Evolutionary conservation across 2,113 vertebrate species (phyloP).

Genomic region (Eonycteris spelaea): DNA sequence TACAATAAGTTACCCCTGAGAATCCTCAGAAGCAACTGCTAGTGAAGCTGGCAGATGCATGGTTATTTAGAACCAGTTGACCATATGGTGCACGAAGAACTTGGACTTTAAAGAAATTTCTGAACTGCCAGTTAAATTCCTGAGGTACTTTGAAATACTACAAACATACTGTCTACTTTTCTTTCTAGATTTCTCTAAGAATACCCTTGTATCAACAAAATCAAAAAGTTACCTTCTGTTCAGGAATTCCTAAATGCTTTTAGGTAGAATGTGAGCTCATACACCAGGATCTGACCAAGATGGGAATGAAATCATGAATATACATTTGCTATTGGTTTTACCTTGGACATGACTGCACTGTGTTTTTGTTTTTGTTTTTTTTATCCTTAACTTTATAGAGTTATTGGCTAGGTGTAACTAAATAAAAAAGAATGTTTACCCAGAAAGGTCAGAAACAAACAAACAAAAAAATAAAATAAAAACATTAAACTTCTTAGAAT

Average conservation of each 20-base stretch:
- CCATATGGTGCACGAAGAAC: not conserved
- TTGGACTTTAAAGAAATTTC: slow-evolving; percentile 3
- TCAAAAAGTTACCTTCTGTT: not conserved
- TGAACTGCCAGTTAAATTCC: slow-evolving; percentile 38
- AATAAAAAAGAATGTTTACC: not conserved
- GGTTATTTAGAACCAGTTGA: not conserved
- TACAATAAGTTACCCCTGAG: not conserved
- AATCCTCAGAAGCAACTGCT: not conserved
- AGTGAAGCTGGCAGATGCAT: not conserved
- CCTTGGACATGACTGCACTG: not conserved
- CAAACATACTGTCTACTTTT: not conserved
- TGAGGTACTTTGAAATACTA: not conserved
- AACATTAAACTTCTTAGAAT: not conserved
- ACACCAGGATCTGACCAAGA: not conserved
- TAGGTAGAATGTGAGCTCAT: not conserved
- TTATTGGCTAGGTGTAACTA: not conserved
- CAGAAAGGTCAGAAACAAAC: not conserved
- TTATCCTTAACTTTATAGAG: not conserved
- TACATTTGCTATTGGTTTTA: not conserved
- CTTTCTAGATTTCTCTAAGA: not conserved
- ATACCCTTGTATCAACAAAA: not conserved
- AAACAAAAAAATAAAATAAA: not conserved
- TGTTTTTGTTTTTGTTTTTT: not conserved
- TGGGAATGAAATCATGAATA: not conserved
- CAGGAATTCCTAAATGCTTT: not conserved